Conservation (phyloP, 2,797 vertebrate genomes). For the Pangasius sanitwongsei region DNA sequence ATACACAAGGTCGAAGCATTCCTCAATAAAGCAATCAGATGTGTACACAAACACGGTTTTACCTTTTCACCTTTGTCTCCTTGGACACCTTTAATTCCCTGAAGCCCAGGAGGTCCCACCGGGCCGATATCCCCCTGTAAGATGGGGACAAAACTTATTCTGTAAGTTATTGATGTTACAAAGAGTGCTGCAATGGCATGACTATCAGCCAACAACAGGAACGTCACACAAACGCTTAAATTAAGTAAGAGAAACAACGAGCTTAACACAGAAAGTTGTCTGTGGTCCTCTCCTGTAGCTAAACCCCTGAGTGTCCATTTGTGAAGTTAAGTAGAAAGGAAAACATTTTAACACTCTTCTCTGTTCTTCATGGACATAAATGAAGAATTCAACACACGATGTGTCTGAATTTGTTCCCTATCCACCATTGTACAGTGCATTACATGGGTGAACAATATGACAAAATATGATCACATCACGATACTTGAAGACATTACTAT, state of each 20-base stretch:
- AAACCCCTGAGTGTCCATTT: background rate
- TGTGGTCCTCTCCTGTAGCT: background rate
- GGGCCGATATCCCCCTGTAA: conserved; percentile 83
- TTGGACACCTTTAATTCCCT: conserved; percentile 80
- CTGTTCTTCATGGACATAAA: too few relatives aligned
- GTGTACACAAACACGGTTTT: conserved; percentile 10
- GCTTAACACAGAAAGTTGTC: background rate
- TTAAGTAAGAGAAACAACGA: background rate
- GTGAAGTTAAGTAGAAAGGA: background rate
- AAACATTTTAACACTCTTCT: background rate
- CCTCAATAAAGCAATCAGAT: background rate
- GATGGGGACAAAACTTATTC: background rate
- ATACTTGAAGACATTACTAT: background rate
- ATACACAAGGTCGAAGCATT: background rate
- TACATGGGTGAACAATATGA: background rate
- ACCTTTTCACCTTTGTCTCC: conserved; percentile 90
- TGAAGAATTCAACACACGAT: too few relatives aligned
- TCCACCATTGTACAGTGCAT: background rate
- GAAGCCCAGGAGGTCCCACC: conserved; percentile 74
- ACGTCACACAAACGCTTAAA: background rate
- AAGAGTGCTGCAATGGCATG: background rate
- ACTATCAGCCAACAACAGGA: background rate
- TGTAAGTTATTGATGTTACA: background rate
- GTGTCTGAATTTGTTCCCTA: too few relatives aligned
- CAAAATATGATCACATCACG: background rate